A percentile compares a stretch with the other conserved stretches of the same genome.
These are phyloP conservation scores for Chalcis sispes DNA, from an alignment of 2,888 invertebrate genomes.

Conservation along the genomic window DNA sequence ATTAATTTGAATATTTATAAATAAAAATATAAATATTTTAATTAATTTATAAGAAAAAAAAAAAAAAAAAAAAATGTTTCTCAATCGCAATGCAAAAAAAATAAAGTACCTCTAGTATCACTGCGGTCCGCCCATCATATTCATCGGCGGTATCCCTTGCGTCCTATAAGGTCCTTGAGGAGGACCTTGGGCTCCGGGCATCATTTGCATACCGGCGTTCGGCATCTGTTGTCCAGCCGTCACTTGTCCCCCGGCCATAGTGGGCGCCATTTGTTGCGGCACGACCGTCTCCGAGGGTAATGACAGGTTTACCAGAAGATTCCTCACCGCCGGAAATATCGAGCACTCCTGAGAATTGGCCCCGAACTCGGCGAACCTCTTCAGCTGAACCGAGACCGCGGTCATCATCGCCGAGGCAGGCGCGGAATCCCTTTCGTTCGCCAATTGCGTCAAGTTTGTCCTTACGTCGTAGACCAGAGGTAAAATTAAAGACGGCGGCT, in stretches of 20 bases:
- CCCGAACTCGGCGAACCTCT: constrained; percentile 85
- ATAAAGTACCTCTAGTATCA: constrained; percentile 40
- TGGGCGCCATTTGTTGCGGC: constrained; percentile 74
- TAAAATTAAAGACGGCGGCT: constrained; percentile 85
- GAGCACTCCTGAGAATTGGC: constrained; percentile 87
- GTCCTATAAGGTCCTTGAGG: constrained; percentile 73
- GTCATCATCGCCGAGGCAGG: constrained; percentile 80
- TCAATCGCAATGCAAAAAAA: neutral
- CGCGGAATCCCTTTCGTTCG: constrained; percentile 83
- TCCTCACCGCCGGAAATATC: constrained; percentile 93
- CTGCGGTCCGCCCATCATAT: constrained; percentile 73
- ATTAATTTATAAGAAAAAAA: neutral
- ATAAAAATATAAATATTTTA: neutral
- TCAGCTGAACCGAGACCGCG: constrained; percentile 81
- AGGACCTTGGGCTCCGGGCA: constrained; percentile 64
- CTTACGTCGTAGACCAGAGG: constrained; percentile 94
- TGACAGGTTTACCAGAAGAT: constrained; percentile 89
- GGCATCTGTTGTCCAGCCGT: constrained; percentile 79
- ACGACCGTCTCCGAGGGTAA: constrained; percentile 87
- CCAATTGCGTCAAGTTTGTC: constrained; percentile 90
- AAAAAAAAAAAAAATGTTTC: neutral
- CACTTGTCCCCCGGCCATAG: constrained; percentile 76
- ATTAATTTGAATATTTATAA: neutral
- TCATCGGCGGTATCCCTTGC: constrained; percentile 72
- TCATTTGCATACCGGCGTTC: constrained; percentile 77